A percentile compares a stretch with the other conserved stretches of the same genome.
Evolutionary conservation across 1,140 invertebrate species (phyloP).

Genomic region (Nomia melanderi): DNA sequence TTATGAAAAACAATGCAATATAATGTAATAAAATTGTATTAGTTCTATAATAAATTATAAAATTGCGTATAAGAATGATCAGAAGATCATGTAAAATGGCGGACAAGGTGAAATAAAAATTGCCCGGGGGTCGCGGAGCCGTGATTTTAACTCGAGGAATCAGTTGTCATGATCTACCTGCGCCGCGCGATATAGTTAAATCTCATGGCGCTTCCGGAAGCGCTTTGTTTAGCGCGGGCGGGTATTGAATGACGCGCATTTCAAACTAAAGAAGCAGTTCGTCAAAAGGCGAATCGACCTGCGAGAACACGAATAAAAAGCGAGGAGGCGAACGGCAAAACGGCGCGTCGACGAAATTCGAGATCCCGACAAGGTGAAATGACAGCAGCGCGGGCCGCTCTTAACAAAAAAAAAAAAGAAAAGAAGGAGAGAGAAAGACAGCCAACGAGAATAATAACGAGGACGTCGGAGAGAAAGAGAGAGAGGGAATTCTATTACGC

Average conservation of each 20-base stretch:
- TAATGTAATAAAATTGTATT: too few species aligned
- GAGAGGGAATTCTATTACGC: slow-evolving; percentile 27
- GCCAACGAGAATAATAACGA: slow-evolving; percentile 37
- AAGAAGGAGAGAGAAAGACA: too few species aligned
- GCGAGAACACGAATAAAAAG: slow-evolving; percentile 70
- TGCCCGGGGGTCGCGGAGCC: neutral
- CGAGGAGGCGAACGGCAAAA: slow-evolving; percentile 61
- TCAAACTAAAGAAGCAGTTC: slow-evolving; percentile 80
- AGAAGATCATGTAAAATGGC: too few species aligned
- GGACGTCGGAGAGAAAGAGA: neutral
- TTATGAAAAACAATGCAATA: too few species aligned
- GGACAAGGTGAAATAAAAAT: neutral
- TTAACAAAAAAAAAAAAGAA: too few species aligned
- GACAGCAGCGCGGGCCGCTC: slow-evolving; percentile 64
- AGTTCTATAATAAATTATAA: too few species aligned
- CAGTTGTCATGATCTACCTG: slow-evolving; percentile 58
- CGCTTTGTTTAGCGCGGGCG: slow-evolving; percentile 69
- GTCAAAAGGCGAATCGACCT: slow-evolving; percentile 79
- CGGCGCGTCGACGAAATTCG: slow-evolving; percentile 68
- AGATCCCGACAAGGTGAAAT: slow-evolving; percentile 68
- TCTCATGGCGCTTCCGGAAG: slow-evolving; percentile 71
- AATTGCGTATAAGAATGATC: too few species aligned
- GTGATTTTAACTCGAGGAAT: slow-evolving; percentile 38
- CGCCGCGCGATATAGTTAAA: slow-evolving; percentile 55
- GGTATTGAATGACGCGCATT: slow-evolving; percentile 77